Percentiles rank a stretch among this genome's conserved stretches.
Evolutionary conservation across 2,797 vertebrate genomes (phyloP).

Genomic region (Mareca penelope): DNA sequence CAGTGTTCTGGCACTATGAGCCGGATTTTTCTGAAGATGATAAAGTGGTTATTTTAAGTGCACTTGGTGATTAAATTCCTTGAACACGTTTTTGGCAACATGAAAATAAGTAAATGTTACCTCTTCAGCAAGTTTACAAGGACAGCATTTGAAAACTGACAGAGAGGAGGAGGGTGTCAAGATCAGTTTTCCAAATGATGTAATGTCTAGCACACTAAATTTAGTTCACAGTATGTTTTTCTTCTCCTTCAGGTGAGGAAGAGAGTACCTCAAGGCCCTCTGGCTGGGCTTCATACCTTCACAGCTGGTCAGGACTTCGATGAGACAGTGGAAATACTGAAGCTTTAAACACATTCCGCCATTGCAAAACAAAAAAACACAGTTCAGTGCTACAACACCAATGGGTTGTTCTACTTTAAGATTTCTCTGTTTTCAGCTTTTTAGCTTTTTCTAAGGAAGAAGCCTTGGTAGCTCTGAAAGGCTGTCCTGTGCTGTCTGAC

Average conservation of each 20-base stretch:
- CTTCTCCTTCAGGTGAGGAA: slow-evolving; percentile 85
- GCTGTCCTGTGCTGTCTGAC: neutral
- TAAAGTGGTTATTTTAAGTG: neutral
- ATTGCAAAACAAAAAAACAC: neutral
- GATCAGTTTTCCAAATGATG: neutral
- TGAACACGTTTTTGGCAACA: neutral
- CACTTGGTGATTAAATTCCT: neutral
- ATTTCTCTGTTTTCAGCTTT: neutral
- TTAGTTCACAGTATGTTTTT: neutral
- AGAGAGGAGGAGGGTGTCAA: fast-evolving
- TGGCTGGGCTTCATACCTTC: slow-evolving; percentile 96
- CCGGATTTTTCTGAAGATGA: neutral
- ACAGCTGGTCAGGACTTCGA: slow-evolving; percentile 96
- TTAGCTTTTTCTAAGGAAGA: slow-evolving; percentile 1
- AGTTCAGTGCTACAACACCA: too few relatives aligned
- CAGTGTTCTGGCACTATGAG: neutral
- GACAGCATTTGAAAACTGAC: neutral
- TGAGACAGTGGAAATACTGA: slow-evolving; percentile 52
- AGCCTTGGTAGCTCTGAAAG: neutral
- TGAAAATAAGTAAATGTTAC: neutral
- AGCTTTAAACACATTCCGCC: slow-evolving; percentile 48
- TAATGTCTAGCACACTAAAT: neutral
- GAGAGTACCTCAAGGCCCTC: slow-evolving; percentile 83
- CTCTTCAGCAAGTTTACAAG: neutral
- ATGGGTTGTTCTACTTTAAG: too few relatives aligned